Percentiles rank a stretch among this genome's conserved stretches.
phyloP scores from a whole-genome alignment of 2,888 invertebrate species.

The Eudasyphora cyanicolor region DNA sequence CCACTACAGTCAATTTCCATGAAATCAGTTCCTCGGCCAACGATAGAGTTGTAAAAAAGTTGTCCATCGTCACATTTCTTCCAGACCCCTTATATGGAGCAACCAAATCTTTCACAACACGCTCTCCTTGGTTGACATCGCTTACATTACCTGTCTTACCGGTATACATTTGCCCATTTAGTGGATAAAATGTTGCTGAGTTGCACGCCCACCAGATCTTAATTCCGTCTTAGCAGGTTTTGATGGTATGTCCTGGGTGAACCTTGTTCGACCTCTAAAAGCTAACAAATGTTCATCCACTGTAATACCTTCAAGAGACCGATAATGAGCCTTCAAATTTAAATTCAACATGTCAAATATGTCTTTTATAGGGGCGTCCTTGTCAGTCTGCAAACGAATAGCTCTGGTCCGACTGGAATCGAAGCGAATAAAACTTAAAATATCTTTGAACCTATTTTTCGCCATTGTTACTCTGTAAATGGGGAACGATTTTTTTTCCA shows the following conservation, averaged over 20 bases:
- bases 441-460: too few relatives aligned
- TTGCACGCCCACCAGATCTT: too few relatives aligned
- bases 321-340: constrained; percentile 17
- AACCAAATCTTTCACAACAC: not conserved
- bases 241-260: too few relatives aligned
- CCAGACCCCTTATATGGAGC: not conserved
- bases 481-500: too few relatives aligned
- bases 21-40: too few relatives aligned
- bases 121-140: not conserved
- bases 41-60: constrained; percentile 12
- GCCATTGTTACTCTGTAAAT: too few relatives aligned
- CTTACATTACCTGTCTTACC: constrained; percentile 10
- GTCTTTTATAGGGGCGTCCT: not conserved
- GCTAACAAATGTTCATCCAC: constrained; percentile 12
- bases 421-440: too few relatives aligned
- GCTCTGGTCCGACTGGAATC: too few relatives aligned
- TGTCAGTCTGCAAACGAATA: not conserved
- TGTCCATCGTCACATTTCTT: constrained; percentile 23
- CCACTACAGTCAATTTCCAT: constrained; percentile 17
- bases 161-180: constrained; percentile 2
- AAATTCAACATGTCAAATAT: constrained; percentile 15
- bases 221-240: too few relatives aligned
- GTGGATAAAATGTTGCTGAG: not conserved
- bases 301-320: not conserved
- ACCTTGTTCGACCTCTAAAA: constrained; percentile 1